Base-by-base conservation (phyloP, 30 jellyfish, hydroid and myxozoan genomes). In the Catostylus mosaicus region DNA sequence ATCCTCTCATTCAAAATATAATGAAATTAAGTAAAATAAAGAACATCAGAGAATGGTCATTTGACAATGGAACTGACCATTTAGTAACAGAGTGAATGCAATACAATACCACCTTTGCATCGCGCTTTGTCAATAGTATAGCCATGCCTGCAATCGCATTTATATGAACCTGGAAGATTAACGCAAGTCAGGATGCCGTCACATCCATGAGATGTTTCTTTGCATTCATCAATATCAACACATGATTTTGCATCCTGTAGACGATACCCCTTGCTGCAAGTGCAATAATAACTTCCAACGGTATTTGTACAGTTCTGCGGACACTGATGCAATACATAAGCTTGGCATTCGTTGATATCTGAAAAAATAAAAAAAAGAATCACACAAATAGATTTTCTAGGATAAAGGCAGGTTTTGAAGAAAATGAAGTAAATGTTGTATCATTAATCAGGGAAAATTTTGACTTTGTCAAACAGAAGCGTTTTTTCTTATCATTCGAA, bases 221-320 rank as follows among this genome's bases (percentile, higher is more conserved):
- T 33, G 50, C 75, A 63, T 63, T 63, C 75, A 63, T 63, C 75
- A 6, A 63, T 63, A 11, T 63, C 75, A 7, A 20, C 5, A 29
- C 75, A 63, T 33, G 50, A 5, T 12, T 14, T 63, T 9, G 16
- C 26, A 33, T 23, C 26, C 9, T 29, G 16, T 9, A 63, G 50
- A 9, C 75, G 75, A n/a, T 5, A 63, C 23, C 75, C 75, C 20
- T 12, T 9, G 6, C 9, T 10, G 26, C 75, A 63, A 12, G 40
- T 6, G 30, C 75, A 63, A 33, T 63, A 63, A 63, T 6, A 63
- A 10, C 75, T 23, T 29, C 75, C 75, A 20, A 6, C 22, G 22
- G 75, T 63, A 33, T 63, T 63, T 26, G 30, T 26, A 29, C 75
- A 63, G 30, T 20, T 33, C 26, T 63, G 75, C 47, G 16, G 16